Evolutionary conservation across 2,888 invertebrate species (phyloP), one percentile per base, ranked within the genome.

Genomic region (Tineola bisselliella): DNA sequence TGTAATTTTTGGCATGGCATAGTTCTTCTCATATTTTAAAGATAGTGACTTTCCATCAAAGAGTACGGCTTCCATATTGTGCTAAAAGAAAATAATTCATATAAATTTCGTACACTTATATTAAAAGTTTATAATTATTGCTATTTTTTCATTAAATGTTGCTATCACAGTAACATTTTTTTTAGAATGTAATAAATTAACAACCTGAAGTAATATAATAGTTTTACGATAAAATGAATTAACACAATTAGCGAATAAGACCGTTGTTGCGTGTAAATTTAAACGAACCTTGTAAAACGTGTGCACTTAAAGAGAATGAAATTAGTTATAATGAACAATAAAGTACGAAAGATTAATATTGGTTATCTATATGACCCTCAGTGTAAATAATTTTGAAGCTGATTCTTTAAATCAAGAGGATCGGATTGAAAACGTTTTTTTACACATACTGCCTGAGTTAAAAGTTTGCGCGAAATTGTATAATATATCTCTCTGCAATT

Each of bases 61-160:
- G 18, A 88, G 79, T 15, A 91, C 73, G 0, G 90, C 90, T 65
- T 90, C 88, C 90, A 91, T 91, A 18, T 54, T 54, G 15, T 48
- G 38, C 38, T 38, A 10, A 38, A 38, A 38, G 10, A 38, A 8
- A 31, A 31, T 31, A 5, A 8, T 31, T 31, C 10, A 31, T 8
- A 31, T 5, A 31, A 31, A n/a, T n/a, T n/a, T n/a, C n/a, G n/a
- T n/a, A n/a, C n/a, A n/a, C n/a, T n/a, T n/a, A n/a, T n/a, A n/a
- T n/a, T n/a, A n/a, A n/a, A n/a, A n/a, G n/a, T n/a, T n/a, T n/a
- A n/a, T n/a, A n/a, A n/a, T n/a, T n/a, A n/a, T n/a, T n/a, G n/a
- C n/a, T n/a, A n/a, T n/a, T n/a, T n/a, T n/a, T n/a, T n/a, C n/a
- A n/a, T n/a, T n/a, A n/a, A n/a, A n/a, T n/a, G n/a, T n/a, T n/a